Conservation (phyloP, 1,140 invertebrate genomes). For the Eueides isabella region DNA sequence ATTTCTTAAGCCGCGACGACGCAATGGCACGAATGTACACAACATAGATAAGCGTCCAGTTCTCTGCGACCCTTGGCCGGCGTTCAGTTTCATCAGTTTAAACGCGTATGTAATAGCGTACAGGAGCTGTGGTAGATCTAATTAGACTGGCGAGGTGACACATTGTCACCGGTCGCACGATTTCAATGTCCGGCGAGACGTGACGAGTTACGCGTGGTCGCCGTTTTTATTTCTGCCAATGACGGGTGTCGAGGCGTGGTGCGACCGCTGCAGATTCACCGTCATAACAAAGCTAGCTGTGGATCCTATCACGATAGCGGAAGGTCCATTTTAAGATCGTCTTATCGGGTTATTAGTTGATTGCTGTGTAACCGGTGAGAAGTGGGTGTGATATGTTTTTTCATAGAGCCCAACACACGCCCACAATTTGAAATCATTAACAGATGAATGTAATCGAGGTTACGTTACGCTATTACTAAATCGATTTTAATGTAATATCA, state of each 20-base stretch:
- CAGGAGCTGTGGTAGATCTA: slow-evolving; percentile 51
- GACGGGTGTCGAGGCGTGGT: slow-evolving; percentile 79
- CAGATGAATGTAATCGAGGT: slow-evolving; percentile 47
- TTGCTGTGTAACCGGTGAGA: slow-evolving; percentile 58
- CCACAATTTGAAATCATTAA: slow-evolving; percentile 56
- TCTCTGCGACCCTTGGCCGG: slow-evolving; percentile 46
- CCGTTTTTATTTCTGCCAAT: slow-evolving; percentile 82
- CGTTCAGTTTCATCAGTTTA: slow-evolving; percentile 15
- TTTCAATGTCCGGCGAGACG: slow-evolving; percentile 77
- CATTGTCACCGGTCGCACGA: slow-evolving; percentile 78
- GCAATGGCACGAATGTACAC: slow-evolving; percentile 59
- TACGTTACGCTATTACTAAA: slow-evolving; percentile 56
- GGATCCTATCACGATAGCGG: slow-evolving; percentile 49
- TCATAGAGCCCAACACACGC: slow-evolving; percentile 65
- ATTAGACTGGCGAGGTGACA: slow-evolving; percentile 60
- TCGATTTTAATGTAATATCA: slow-evolving; percentile 9
- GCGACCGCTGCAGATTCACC: slow-evolving; percentile 52
- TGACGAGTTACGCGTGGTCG: slow-evolving; percentile 79
- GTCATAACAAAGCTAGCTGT: slow-evolving; percentile 40
- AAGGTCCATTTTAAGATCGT: slow-evolving; percentile 52
- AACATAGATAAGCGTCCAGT: slow-evolving; percentile 51
- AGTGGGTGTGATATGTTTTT: slow-evolving; percentile 80
- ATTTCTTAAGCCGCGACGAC: slow-evolving; percentile 75
- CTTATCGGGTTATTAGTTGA: slow-evolving; percentile 47
- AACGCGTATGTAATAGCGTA: slow-evolving; percentile 15